A percentile compares a stretch with the other conserved stretches of the same genome.
These are phyloP conservation scores for Pseudorhiza aurosa DNA, from an alignment of 30 jellyfish, hydroid and myxozoan species.

Conservation along the genomic window DNA sequence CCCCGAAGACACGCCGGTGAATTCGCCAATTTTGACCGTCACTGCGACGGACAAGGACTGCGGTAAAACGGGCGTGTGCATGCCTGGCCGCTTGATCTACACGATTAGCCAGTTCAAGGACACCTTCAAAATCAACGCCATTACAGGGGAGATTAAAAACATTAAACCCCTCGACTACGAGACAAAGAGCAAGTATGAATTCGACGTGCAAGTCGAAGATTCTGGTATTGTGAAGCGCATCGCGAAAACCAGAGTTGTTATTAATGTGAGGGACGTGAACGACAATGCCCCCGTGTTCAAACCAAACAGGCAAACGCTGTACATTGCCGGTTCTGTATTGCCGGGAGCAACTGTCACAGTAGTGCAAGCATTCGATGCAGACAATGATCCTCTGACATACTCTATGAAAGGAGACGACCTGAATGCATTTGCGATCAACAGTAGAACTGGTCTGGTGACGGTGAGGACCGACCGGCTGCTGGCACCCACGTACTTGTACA, in stretches of 20 bases:
- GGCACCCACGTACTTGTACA: conserved; percentile 8
- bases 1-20: conserved; percentile 72
- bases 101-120: conserved; percentile 65
- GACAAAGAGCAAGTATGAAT: conserved; percentile 61
- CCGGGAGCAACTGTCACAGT: conserved; percentile 54
- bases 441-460: conserved; percentile 58
- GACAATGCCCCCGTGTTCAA: conserved; percentile 88
- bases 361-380: conserved; percentile 67
- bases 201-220: conserved; percentile 87
- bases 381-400: conserved; percentile 63
- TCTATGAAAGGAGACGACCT: conserved; percentile 36
- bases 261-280: conserved; percentile 74
- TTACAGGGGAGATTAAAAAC: conserved; percentile 86
- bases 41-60: conserved; percentile 93
- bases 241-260: conserved; percentile 81
- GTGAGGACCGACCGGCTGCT: conserved; percentile 15
- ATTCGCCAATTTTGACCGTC: conserved; percentile 62
- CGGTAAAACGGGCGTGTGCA: conserved; percentile 77
- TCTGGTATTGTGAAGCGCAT: conserved; percentile 68
- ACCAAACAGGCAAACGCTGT: conserved; percentile 39
- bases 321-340: conserved; percentile 55
- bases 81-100: conserved; percentile 89
- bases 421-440: conserved; percentile 38
- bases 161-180: conserved; percentile 88
- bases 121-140: conserved; percentile 79